These are phyloP conservation scores for Schrankia costaestrigalis DNA, from an alignment of 2,888 invertebrate genomes.

Conservation along the genomic window DNA sequence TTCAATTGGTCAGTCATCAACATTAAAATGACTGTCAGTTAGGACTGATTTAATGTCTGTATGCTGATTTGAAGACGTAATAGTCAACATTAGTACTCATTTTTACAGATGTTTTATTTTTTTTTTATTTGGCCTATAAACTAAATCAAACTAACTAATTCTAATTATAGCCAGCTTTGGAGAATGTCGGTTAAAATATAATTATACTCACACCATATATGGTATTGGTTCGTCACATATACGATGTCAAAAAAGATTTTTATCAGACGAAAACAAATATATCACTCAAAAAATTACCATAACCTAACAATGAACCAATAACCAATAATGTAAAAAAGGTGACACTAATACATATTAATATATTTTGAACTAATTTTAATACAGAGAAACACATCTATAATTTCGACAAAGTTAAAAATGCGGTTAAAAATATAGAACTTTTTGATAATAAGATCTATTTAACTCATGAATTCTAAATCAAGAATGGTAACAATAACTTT, in stretches of 20 bases:
- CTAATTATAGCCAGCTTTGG: no score
- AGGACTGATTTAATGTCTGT: no score
- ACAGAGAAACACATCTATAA: conserved; percentile 50
- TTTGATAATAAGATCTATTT: conserved; percentile 9
- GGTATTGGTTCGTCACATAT: neutral
- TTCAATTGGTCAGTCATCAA: no score
- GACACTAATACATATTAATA: conserved; percentile 75
- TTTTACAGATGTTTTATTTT: no score
- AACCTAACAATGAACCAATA: conserved; percentile 70
- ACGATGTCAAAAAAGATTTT: conserved; percentile 13
- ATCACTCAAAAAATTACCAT: conserved; percentile 57
- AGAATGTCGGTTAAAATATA: no score
- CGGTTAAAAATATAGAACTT: neutral
- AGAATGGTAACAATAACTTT: conserved; percentile 19
- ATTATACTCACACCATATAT: neutral
- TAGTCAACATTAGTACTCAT: no score
- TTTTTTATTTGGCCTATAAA: no score
- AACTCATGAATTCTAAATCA: conserved; percentile 1
- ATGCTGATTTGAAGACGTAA: no score
- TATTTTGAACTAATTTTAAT: conserved; percentile 67
- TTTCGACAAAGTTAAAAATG: conserved; percentile 24
- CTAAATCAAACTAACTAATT: no score
- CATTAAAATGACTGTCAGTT: no score
- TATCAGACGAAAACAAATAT: conserved; percentile 42
- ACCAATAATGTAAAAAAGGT: conserved; percentile 69